Evolutionary conservation across 2,113 vertebrate species (phyloP), one percentile per base, ranked within the genome.

Genomic region (Zeus faber): DNA sequence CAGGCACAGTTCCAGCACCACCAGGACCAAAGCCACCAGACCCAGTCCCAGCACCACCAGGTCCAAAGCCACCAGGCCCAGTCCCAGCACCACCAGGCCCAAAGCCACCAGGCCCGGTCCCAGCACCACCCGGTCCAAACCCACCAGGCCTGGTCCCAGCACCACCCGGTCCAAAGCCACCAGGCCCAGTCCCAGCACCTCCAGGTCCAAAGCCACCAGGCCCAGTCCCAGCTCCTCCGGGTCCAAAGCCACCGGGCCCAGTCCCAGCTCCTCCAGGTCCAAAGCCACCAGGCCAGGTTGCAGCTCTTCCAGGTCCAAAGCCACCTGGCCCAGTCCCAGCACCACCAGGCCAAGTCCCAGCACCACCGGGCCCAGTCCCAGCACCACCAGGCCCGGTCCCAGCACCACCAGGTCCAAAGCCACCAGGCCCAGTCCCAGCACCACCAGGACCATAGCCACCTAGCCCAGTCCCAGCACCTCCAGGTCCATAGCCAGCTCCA

Each of bases 341-440:
- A 25, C 74, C 72, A 54, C 80, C 80, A 23, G 72, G 59, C 62
- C 75, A n/a, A n/a, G n/a, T n/a, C n/a, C n/a, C n/a, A n/a, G n/a
- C n/a, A n/a, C n/a, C n/a, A n/a, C n/a, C n/a, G n/a, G n/a, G n/a
- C n/a, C n/a, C n/a, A n/a, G n/a, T n/a, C n/a, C n/a, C 71, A 62
- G 63, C 60, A 9, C 74, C 67, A 6, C 76, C 80, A 48, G 68
- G 58, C 5, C 70, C 58, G 47, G 45, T 27, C 18, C 51, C 62
- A 6, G 21, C 49, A 29, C 26, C 26, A 20, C 49, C 49, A 20
- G 49, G 49, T 18, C 49, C 29, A 13, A 20, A 18, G 5, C 27
- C 49, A 20, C 49, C 49, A 17, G 4, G 46, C 6, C 49, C 48
- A 3, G 17, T 17, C 3, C 43, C 50, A 52, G 33, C 18, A 23